These are phyloP conservation scores for Rhinatrema bivittatum DNA, from an alignment of 2,797 vertebrate species.

Conservation along the genomic window DNA sequence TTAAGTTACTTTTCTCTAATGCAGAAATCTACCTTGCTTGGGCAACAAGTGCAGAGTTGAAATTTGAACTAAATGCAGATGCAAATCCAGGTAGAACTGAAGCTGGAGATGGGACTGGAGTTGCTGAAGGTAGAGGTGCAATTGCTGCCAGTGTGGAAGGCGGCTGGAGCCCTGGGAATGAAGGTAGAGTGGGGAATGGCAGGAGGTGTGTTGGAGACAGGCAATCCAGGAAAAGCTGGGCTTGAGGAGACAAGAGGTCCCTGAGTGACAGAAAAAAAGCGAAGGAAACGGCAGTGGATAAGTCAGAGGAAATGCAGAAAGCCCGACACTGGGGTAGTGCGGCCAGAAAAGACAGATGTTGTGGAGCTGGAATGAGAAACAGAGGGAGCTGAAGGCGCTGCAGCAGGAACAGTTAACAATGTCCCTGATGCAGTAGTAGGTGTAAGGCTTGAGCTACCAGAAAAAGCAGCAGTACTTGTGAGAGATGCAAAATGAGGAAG, in stretches of 20 bases:
- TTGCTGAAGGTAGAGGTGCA: constrained; percentile 75
- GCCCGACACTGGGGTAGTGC: constrained; percentile 56
- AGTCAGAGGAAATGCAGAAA: constrained; percentile 65
- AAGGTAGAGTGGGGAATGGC: constrained; percentile 77
- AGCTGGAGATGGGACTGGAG: constrained; percentile 75
- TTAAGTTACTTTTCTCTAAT: background rate
- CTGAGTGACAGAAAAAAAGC: constrained; percentile 69
- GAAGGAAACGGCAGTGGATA: constrained; percentile 74
- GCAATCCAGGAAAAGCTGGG: constrained; percentile 76
- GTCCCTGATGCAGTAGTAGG: constrained; percentile 43
- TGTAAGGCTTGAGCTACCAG: constrained; percentile 47
- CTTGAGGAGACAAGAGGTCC: constrained; percentile 64
- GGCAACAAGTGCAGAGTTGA: constrained; percentile 81
- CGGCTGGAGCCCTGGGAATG: constrained; percentile 83
- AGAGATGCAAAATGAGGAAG: constrained; percentile 75
- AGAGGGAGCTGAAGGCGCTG: constrained; percentile 31
- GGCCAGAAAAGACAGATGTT: constrained; percentile 39
- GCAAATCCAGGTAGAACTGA: constrained; percentile 90
- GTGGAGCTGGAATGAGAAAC: constrained; percentile 47
- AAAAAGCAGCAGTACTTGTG: constrained; percentile 63
- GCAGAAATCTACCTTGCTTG: constrained; percentile 60
- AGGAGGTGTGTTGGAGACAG: constrained; percentile 68
- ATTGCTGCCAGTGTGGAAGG: constrained; percentile 77
- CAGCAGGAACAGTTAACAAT: constrained; percentile 47
- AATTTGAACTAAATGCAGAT: constrained; percentile 93